Conservation (phyloP, 2,797 vertebrate genomes). For the Smutsia temminckii region DNA sequence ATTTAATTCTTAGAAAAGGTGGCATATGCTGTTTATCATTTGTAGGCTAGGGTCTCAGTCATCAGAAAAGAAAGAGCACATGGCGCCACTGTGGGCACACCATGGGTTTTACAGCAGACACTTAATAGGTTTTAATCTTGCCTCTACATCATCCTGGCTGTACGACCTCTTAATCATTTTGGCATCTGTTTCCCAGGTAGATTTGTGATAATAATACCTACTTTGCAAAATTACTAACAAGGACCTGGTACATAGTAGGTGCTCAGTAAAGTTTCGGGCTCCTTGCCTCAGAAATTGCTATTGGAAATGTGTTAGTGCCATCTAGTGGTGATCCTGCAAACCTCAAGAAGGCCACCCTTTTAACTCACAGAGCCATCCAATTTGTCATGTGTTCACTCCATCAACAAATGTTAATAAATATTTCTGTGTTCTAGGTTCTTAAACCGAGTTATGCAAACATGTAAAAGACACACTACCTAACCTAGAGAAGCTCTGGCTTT, state of each 20-base stretch:
- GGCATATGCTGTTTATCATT: neutral
- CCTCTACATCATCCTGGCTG: neutral
- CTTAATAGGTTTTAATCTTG: neutral
- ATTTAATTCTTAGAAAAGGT: neutral
- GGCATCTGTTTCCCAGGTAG: neutral
- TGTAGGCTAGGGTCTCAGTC: neutral
- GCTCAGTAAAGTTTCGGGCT: neutral
- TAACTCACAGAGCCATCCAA: neutral
- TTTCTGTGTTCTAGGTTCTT: neutral
- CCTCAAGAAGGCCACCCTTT: neutral
- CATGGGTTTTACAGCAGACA: neutral
- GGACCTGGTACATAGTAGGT: constrained; percentile 41
- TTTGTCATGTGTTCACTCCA: neutral
- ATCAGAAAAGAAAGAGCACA: neutral
- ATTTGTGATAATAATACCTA: neutral
- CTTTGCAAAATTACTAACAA: neutral
- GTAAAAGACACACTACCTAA: neutral
- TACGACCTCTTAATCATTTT: neutral
- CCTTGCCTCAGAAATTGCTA: neutral
- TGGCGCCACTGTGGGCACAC: neutral
- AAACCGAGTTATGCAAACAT: neutral
- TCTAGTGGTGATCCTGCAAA: constrained; percentile 68
- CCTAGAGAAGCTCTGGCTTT: neutral
- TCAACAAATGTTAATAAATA: neutral
- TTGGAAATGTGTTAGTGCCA: constrained; percentile 69